These are phyloP conservation scores for Paramormyrops hopkinsi DNA, from an alignment of 2,797 vertebrate genomes.

Conservation along the genomic window DNA sequence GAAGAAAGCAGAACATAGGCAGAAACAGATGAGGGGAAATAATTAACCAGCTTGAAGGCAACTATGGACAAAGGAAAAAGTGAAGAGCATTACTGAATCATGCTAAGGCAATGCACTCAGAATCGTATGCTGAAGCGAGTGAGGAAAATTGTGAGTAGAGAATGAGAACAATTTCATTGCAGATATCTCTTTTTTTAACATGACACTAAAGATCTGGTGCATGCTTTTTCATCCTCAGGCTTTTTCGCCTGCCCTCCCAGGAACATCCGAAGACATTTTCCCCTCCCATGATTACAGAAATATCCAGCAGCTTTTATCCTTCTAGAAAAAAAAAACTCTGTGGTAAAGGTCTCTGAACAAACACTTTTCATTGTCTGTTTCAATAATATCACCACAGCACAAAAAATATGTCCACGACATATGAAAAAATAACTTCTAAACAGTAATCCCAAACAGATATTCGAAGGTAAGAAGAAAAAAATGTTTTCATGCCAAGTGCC, in stretches of 20 bases:
- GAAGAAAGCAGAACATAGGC: background rate
- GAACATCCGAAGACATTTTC: background rate
- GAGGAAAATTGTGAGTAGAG: background rate
- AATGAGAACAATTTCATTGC: background rate
- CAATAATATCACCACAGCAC: background rate
- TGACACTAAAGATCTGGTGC: background rate
- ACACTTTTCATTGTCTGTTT: background rate
- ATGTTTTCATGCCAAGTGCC: constrained; percentile 6
- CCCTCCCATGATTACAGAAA: background rate
- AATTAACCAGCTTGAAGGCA: background rate
- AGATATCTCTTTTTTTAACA: background rate
- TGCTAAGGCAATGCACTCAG: background rate
- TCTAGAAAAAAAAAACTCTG: background rate
- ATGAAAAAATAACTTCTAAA: constrained; percentile 3
- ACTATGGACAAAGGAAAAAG: background rate
- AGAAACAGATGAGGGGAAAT: background rate
- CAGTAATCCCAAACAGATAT: background rate
- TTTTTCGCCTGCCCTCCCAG: background rate
- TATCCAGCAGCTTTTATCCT: background rate
- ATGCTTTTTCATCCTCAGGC: background rate
- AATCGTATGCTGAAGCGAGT: background rate
- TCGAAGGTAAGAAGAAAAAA: background rate
- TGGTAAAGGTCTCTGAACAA: background rate
- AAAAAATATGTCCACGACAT: background rate
- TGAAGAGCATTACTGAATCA: background rate